These are phyloP conservation scores for Opisthocomus hoazin DNA, from an alignment of 2,113 vertebrate species.

Conservation along the genomic window DNA sequence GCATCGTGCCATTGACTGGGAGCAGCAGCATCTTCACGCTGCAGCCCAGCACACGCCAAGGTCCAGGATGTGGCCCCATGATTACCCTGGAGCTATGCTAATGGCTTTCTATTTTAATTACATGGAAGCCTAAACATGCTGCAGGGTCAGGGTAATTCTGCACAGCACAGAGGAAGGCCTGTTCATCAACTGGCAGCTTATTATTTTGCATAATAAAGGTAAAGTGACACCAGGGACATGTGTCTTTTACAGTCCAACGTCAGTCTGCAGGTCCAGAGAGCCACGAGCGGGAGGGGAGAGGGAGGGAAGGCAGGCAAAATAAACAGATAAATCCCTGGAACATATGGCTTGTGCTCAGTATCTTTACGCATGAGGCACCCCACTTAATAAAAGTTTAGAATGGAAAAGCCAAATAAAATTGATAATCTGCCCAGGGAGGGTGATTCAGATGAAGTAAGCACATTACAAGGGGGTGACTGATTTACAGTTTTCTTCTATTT, in stretches of 20 bases:
- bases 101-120: conserved; percentile 40
- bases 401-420: conserved; percentile 65
- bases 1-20: accelerated
- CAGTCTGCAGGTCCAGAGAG: conserved; percentile 29
- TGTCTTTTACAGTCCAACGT: not conserved
- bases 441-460: conserved; percentile 60
- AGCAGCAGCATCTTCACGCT: not conserved
- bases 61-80: not conserved
- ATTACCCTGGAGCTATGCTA: conserved; percentile 13
- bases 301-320: conserved; percentile 22
- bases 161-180: not conserved
- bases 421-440: conserved; percentile 63
- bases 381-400: conserved; percentile 64
- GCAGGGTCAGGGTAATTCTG: not conserved
- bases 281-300: not conserved
- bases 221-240: conserved; percentile 3
- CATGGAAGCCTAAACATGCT: not conserved
- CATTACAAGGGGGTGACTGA: conserved; percentile 52
- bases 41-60: not conserved
- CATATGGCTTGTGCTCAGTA: conserved; percentile 28
- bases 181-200: not conserved
- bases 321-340: conserved; percentile 59
- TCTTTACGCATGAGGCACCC: conserved; percentile 58
- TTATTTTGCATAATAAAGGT: conserved; percentile 21
- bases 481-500: conserved; percentile 65